Evolutionary conservation across 2,888 invertebrate species (phyloP).

Genomic region (Lapara coniferarum): DNA sequence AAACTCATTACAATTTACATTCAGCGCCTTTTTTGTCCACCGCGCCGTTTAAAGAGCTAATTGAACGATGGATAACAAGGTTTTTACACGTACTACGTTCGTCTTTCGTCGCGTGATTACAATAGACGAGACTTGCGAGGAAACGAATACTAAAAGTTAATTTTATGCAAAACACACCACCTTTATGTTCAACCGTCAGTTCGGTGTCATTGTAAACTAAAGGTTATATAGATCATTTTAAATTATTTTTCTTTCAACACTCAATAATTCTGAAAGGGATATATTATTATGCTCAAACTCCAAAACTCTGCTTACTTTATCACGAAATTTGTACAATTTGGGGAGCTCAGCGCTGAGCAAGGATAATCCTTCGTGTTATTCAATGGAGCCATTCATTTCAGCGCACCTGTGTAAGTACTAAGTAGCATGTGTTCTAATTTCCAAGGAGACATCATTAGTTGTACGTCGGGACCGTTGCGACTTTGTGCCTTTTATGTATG

Average conservation of each 20-base stretch:
- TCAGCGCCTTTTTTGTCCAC: background rate
- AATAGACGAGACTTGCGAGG: slow-evolving; percentile 15
- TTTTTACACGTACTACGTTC: slow-evolving; percentile 26
- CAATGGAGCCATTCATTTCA: slow-evolving; percentile 13
- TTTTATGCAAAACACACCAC: background rate
- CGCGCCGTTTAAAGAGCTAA: background rate
- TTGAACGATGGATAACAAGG: slow-evolving; percentile 29
- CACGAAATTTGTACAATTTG: background rate
- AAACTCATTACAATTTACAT: background rate
- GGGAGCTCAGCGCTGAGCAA: slow-evolving; percentile 10
- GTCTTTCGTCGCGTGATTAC: slow-evolving; percentile 22
- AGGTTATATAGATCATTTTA: background rate
- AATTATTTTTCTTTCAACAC: background rate
- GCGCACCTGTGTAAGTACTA: slow-evolving; percentile 22
- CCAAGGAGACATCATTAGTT: slow-evolving; percentile 37
- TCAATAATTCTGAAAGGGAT: background rate
- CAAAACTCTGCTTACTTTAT: background rate
- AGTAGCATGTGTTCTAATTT: slow-evolving; percentile 36
- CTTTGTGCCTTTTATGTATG: slow-evolving; percentile 22
- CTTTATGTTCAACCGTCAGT: too few relatives aligned
- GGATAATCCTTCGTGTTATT: slow-evolving; percentile 19
- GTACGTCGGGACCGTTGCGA: slow-evolving; percentile 21
- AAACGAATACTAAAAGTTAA: background rate
- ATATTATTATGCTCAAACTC: background rate
- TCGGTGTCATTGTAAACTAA: too few relatives aligned